These are phyloP conservation scores for Oscheius sp. DNA, from an alignment of 2,888 invertebrate genomes.

Conservation along the genomic window DNA sequence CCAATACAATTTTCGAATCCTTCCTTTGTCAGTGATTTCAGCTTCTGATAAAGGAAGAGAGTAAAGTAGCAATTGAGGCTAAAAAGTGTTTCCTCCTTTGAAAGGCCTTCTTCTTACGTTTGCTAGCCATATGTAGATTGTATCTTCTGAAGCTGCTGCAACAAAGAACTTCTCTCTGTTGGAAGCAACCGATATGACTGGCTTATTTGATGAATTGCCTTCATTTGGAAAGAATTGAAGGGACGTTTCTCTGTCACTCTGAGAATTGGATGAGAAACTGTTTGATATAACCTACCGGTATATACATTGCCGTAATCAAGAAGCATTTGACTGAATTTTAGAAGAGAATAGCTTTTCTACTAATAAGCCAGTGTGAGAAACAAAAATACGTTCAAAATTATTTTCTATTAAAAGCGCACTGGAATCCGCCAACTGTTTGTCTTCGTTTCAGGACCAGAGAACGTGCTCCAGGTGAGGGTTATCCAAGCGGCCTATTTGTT, in stretches of 20 bases:
- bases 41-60: constrained; percentile 45
- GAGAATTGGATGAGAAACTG: neutral
- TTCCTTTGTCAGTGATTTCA: constrained; percentile 59
- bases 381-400: too few species aligned
- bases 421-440: too few species aligned
- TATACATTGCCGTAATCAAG: too few species aligned
- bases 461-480: too few species aligned
- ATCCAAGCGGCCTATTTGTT: too few species aligned
- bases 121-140: constrained; percentile 61
- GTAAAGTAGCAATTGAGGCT: constrained; percentile 65
- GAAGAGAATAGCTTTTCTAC: too few species aligned
- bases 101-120: constrained; percentile 46
- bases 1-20: constrained; percentile 59
- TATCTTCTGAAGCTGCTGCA: constrained; percentile 52
- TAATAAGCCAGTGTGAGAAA: too few species aligned
- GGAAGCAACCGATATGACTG: constrained; percentile 48
- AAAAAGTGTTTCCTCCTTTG: constrained; percentile 24
- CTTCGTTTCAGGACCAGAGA: too few species aligned
- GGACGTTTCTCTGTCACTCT: constrained; percentile 49
- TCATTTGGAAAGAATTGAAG: constrained; percentile 43
- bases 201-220: neutral
- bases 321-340: too few species aligned
- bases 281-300: neutral
- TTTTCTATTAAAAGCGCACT: too few species aligned
- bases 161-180: constrained; percentile 65